A percentile compares a stretch with the other conserved stretches of the same genome.
phyloP scores from a whole-genome alignment of 2,113 vertebrate species.

The Elachura formosa region DNA sequence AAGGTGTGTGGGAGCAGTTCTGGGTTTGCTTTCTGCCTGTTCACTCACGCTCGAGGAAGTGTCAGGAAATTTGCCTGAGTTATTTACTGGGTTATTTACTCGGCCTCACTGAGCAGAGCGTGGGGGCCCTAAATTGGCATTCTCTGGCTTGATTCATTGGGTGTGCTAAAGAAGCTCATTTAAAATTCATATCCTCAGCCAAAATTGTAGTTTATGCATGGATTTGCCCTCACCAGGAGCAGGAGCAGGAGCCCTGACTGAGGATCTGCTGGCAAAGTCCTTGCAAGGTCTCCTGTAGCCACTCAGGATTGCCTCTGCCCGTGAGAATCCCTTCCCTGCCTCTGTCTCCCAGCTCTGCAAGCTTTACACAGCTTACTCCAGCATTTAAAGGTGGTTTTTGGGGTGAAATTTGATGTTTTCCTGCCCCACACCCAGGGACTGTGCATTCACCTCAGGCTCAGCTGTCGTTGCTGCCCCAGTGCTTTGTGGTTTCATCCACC shows the following conservation, averaged over 20 bases:
- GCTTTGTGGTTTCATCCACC: background rate
- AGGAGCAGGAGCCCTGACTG: background rate
- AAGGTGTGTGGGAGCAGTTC: background rate
- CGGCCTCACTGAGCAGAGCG: background rate
- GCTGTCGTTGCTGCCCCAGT: background rate
- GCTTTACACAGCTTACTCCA: background rate
- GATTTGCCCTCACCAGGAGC: background rate
- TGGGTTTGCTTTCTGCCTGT: background rate
- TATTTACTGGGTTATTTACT: conserved; percentile 21
- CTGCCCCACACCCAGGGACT: too few species aligned
- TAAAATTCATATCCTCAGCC: background rate
- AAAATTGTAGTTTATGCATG: background rate
- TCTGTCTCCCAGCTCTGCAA: background rate
- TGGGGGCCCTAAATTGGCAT: background rate
- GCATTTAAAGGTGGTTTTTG: background rate
- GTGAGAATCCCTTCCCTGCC: background rate
- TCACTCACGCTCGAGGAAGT: background rate
- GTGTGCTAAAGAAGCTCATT: background rate
- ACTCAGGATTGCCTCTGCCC: background rate
- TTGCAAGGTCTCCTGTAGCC: background rate
- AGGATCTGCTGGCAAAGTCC: background rate
- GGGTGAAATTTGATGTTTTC: background rate
- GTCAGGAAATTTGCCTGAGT: background rate
- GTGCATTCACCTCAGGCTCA: background rate
- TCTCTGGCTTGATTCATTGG: background rate